Conservation (phyloP, 2,113 vertebrate species). For the Panurus biarmicus region DNA sequence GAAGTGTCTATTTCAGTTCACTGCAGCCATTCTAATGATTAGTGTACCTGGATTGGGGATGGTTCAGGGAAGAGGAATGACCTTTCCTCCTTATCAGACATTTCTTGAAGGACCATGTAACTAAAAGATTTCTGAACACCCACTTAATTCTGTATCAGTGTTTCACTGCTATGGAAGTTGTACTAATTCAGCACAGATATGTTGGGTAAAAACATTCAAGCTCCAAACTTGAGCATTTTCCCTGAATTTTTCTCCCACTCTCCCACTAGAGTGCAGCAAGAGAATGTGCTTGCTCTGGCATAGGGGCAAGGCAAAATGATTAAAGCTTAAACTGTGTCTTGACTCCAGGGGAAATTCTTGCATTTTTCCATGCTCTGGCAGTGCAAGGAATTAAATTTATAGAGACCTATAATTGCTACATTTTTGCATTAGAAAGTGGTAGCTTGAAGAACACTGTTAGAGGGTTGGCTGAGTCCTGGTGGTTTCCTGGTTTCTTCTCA, state of each 20-base stretch:
- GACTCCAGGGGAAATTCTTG: not conserved
- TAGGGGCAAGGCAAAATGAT: not conserved
- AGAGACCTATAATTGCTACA: not conserved
- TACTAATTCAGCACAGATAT: not conserved
- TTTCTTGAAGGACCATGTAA: rapidly evolving
- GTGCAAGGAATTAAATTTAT: not conserved
- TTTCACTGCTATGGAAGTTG: not conserved
- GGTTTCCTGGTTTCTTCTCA: not conserved
- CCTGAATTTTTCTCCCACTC: not conserved
- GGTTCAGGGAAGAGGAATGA: not conserved
- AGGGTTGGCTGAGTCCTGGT: not conserved
- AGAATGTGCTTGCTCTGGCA: not conserved
- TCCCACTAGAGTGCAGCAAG: conserved; percentile 49
- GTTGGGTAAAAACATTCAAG: not conserved
- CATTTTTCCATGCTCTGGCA: not conserved
- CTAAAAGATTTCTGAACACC: not conserved
- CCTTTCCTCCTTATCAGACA: not conserved
- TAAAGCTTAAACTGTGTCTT: not conserved
- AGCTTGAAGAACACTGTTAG: not conserved
- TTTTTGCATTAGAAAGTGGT: not conserved
- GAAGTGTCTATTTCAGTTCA: not conserved
- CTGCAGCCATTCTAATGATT: not conserved
- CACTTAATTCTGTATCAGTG: not conserved
- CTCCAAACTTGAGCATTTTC: not conserved
- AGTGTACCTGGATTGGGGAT: not conserved